Conservation (phyloP, 2,797 vertebrate genomes). For the Fistularia tabacaria region DNA sequence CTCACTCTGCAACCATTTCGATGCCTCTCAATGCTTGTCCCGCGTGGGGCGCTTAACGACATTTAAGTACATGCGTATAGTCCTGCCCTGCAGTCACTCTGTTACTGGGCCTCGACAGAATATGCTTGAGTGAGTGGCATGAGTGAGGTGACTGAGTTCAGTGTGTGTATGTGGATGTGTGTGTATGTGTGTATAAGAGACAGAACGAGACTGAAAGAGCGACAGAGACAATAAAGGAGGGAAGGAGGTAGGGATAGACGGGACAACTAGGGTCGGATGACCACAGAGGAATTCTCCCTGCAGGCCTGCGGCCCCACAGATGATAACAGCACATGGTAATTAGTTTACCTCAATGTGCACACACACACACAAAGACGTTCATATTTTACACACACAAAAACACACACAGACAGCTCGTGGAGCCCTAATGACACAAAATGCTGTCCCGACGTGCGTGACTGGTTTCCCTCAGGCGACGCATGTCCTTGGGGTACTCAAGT, state of each 20-base stretch:
- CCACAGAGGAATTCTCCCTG: constrained; percentile 61
- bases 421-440: too few relatives aligned
- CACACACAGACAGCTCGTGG: background rate
- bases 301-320: constrained; percentile 56
- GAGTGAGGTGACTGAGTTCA: constrained; percentile 56
- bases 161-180: constrained; percentile 3
- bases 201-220: background rate
- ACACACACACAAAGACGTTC: constrained; percentile 19
- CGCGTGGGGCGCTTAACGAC: constrained; percentile 45
- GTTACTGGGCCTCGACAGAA: constrained; percentile 29
- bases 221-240: constrained; percentile 5
- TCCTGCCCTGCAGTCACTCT: constrained; percentile 25
- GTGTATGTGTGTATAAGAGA: background rate
- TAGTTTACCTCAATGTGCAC: constrained; percentile 45
- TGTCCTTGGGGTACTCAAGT: constrained; percentile 20
- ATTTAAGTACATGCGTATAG: constrained; percentile 38
- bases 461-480: background rate
- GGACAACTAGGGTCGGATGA: constrained; percentile 47
- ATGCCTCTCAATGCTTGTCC: constrained; percentile 41
- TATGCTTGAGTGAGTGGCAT: constrained; percentile 37
- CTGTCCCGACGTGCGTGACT: background rate
- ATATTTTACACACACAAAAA: constrained; percentile 1
- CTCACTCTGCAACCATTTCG: constrained; percentile 19
- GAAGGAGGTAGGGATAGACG: constrained; percentile 36
- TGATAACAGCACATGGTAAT: constrained; percentile 60